Conservation (phyloP, 2,113 vertebrate genomes). For the Thamnaconus septentrionalis region DNA sequence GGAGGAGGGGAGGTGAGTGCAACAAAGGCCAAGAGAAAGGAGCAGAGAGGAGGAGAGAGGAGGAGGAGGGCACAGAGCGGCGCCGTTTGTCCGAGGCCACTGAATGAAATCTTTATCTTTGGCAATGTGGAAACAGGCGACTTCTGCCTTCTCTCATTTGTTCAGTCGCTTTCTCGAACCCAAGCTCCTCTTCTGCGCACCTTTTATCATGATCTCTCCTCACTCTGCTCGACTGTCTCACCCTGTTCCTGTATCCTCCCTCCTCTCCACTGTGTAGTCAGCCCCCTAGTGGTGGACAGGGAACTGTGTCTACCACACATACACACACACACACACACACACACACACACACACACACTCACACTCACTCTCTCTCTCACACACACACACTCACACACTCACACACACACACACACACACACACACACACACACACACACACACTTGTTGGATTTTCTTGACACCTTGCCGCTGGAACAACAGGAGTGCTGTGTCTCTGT, state of each 20-base stretch:
- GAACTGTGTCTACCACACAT: not conserved
- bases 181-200: not conserved
- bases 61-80: slow-evolving; percentile 44
- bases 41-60: slow-evolving; percentile 25
- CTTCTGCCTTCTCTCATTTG: slow-evolving; percentile 6
- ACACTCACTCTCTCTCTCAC: not conserved
- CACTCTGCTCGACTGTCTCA: not conserved
- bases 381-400: too few relatives aligned
- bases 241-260: not conserved
- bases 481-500: not conserved
- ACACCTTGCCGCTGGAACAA: not conserved
- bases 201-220: not conserved
- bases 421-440: not conserved
- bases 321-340: too few relatives aligned
- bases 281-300: slow-evolving; percentile 44
- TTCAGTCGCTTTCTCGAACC: slow-evolving; percentile 4
- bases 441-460: slow-evolving; percentile 3
- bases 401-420: too few relatives aligned
- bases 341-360: not conserved
- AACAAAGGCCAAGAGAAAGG: slow-evolving; percentile 52
- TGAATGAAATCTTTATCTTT: slow-evolving; percentile 73
- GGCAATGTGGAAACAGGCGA: slow-evolving; percentile 14
- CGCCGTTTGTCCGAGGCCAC: slow-evolving; percentile 46
- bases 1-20: slow-evolving; percentile 25
- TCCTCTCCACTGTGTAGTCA: slow-evolving; percentile 18